Base-by-base conservation (phyloP, 1,140 invertebrate species). In the Idris sp. region DNA sequence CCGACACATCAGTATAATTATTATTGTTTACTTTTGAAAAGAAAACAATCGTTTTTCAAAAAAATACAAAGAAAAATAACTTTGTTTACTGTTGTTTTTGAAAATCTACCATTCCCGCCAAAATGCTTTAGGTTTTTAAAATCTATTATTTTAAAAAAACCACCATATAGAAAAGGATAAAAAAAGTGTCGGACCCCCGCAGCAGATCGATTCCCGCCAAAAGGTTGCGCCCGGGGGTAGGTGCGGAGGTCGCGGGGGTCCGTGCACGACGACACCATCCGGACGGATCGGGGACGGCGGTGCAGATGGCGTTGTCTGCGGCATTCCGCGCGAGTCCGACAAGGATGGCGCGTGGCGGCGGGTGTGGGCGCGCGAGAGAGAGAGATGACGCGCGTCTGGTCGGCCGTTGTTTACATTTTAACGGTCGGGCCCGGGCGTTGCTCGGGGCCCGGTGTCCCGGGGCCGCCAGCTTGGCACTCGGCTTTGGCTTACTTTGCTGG, bases 401-500 rank as follows among this genome's bases (percentile, higher is more conserved):
- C 31, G 35, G 38, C 35, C 43, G 56, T 53, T 59, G 71, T 61
- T 49, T 51, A 62, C 59, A 51, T 62, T 51, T 41, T 41, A 40
- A 41, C 35, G 35, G 49, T 54, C 49, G 15, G 35, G 36, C 49
- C 35, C 35, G 18, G 22, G 35, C 33, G 11, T 31, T 15, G 4
- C 19, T 2, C 2, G 6, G 6, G 7, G 10, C 19, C 14, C 54
- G 30, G 14, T 30, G 43, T 8, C 16, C 9, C 10, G 19, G 15
- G 19, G n/a, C 4, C 8, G 40, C 40, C 4, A 14, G 26, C n/a
- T n/a, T n/a, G n/a, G n/a, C n/a, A n/a, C n/a, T n/a, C 43, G 22
- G 43, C 36, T 19, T 7, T 49, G 33, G 58, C 89, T 87, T 88
- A 91, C 90, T 87, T 88, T 90, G 80, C 87, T 89, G 67, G 93